These are phyloP conservation scores for Callipepla californica DNA, from an alignment of 2,113 vertebrate genomes.

Conservation along the genomic window DNA sequence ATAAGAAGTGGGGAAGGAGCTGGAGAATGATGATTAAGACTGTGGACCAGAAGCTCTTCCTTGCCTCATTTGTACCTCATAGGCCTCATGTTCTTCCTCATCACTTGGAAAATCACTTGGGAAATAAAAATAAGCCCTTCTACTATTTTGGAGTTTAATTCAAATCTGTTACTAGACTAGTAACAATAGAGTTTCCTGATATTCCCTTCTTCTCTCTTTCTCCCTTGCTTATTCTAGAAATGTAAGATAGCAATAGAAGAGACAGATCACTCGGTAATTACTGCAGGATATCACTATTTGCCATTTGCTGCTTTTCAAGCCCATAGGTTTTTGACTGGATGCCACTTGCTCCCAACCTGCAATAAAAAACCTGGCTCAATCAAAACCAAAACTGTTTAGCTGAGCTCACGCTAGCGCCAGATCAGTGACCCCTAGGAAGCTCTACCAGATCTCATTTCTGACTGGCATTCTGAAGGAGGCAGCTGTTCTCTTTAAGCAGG, in stretches of 20 bases:
- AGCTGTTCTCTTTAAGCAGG: not conserved
- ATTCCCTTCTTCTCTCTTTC: not conserved
- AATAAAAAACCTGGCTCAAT: not conserved
- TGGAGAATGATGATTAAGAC: rapidly evolving
- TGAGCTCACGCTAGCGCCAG: not conserved
- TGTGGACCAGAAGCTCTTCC: not conserved
- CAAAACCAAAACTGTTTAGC: not conserved
- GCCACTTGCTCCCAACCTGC: not conserved
- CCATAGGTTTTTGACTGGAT: rapidly evolving
- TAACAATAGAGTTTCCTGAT: not conserved
- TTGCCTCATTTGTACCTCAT: not conserved
- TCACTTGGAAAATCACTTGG: not conserved
- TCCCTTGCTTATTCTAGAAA: not conserved
- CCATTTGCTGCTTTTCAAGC: not conserved
- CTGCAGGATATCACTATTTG: not conserved
- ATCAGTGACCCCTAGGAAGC: not conserved
- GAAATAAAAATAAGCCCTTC: not conserved
- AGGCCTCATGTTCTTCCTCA: not conserved
- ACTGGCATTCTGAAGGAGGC: not conserved
- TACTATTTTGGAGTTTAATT: not conserved
- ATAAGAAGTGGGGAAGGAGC: not conserved
- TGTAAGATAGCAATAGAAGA: not conserved
- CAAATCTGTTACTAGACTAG: not conserved
- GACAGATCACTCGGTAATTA: not conserved
- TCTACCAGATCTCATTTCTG: not conserved